Evolutionary conservation across 92 coral and sea anemone genomes (phyloP), one percentile per base, ranked within the genome.

Genomic region (Phenganax stokvisi): DNA sequence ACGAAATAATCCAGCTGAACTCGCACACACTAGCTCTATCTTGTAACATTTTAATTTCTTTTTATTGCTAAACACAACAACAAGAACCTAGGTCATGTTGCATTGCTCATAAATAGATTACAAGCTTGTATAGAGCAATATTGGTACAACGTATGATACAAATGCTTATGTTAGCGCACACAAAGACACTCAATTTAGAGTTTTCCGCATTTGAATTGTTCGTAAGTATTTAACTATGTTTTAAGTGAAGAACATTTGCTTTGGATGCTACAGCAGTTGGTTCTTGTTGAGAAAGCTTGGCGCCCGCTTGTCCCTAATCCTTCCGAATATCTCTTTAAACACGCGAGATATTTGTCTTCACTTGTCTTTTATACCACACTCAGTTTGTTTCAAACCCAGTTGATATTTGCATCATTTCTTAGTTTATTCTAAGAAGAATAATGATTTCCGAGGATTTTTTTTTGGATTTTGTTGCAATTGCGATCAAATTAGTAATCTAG

Each of bases 401-500:
- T 77, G 71, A 62, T 12, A 12, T 31, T 60, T 59, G 27, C 71
- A 44, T 47, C 28, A 13, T 77, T 62, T 27, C 20, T 44, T 59
- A 56, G 71, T 44, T 59, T 29, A 37, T 37, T 68, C 57, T 77
- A 10, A 16, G 27, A 20, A 17, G 27, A 79, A 53, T 16, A 25
- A 54, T 56, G 56, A 59, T 51, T 64, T n/a, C 54, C 69, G 51
- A 12, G 25, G 81, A 62, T 77, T 77, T 77, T 79, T 20, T 57
- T 54, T 7, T 6, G 12, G 29, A 47, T 79, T 64, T n/a, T 44
- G 2, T 59, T 79, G 83, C 67, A 62, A 52, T 79, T 63, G 54
- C 83, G 83, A 79, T 79, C 83, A 79, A 77, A 79, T 64, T 79
- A 79, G 74, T 65, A 54, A 79, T 79, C 83, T 79, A 79, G 72